A percentile compares a stretch with the other conserved stretches of the same genome.
Evolutionary conservation across 2,797 vertebrate genomes (phyloP).

Genomic region (Microcaecilia unicolor): DNA sequence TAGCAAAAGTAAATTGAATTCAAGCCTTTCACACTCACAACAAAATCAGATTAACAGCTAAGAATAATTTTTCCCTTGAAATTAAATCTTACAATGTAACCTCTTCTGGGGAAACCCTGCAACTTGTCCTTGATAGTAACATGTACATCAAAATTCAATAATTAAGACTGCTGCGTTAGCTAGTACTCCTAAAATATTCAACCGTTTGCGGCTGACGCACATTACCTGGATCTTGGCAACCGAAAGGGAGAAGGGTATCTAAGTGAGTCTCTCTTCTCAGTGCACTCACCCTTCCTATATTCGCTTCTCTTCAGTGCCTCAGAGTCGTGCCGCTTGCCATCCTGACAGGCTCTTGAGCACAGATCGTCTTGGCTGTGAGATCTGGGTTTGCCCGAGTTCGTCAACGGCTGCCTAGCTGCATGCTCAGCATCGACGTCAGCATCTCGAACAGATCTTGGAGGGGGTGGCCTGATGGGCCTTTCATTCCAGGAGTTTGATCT

Average conservation of each 20-base stretch:
- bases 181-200: not conserved
- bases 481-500: constrained; percentile 45
- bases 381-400: constrained; percentile 1
- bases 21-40: too few relatives aligned
- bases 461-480: constrained; percentile 43
- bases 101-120: too few relatives aligned
- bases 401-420: not conserved
- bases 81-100: too few relatives aligned
- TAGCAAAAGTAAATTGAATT: too few relatives aligned
- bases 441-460: constrained; percentile 34
- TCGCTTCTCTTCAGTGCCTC: constrained; percentile 8
- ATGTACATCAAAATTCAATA: too few relatives aligned
- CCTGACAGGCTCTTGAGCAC: constrained; percentile 1
- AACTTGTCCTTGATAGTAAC: too few relatives aligned
- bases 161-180: too few relatives aligned
- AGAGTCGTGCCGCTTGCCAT: not conserved
- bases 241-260: constrained; percentile 16
- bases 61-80: too few relatives aligned
- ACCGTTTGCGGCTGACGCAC: not conserved
- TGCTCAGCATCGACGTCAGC: not conserved
- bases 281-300: constrained; percentile 28
- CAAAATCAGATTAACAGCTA: too few relatives aligned
- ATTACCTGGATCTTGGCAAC: constrained; percentile 47
- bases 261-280: constrained; percentile 20
- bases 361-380: not conserved